phyloP scores from a whole-genome alignment of 2,113 vertebrate species.

The Neogale vison region DNA sequence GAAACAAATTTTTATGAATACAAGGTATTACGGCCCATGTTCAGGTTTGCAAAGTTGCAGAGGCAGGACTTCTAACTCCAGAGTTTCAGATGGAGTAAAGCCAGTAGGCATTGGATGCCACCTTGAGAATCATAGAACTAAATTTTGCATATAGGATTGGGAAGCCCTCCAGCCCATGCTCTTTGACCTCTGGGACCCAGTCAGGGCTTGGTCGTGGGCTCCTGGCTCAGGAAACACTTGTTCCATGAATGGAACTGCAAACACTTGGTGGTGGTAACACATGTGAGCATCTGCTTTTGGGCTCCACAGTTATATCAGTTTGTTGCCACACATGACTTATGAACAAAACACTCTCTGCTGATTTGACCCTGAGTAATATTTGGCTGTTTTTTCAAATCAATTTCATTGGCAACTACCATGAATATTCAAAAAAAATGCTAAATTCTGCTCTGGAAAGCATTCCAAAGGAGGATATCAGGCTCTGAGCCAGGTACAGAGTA shows the following conservation, averaged over 20 bases:
- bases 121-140: neutral
- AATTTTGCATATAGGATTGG: too few relatives aligned
- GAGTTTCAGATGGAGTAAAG: neutral
- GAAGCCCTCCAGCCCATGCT: neutral
- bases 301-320: neutral
- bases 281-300: fast-evolving
- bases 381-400: neutral
- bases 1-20: neutral
- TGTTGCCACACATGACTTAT: fast-evolving
- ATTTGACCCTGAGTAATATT: neutral
- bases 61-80: neutral
- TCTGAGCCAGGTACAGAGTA: too few relatives aligned
- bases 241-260: neutral
- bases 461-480: neutral
- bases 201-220: neutral
- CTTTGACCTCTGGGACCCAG: neutral
- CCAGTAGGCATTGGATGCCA: fast-evolving
- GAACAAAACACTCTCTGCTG: neutral
- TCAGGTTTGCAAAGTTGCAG: too few relatives aligned
- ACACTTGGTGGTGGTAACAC: neutral
- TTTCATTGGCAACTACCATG: neutral
- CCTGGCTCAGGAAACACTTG: neutral
- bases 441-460: neutral
- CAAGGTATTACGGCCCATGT: fast-evolving
- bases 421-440: neutral